Base-by-base conservation (phyloP, 2,888 invertebrate genomes). In the Philonicus albiceps region DNA sequence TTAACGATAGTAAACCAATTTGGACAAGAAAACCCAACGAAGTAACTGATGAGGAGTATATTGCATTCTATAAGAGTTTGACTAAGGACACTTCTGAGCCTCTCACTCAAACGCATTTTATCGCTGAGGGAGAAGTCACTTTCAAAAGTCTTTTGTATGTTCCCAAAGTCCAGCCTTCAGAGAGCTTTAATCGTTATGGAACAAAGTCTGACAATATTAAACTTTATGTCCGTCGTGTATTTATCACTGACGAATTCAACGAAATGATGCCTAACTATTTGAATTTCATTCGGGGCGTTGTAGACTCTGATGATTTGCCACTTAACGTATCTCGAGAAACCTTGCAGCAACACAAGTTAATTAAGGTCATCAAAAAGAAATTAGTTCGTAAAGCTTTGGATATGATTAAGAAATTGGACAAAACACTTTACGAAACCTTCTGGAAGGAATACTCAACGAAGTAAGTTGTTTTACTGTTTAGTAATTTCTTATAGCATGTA, bases 361-460 rank as follows among this genome's bases (percentile, higher is more conserved):
- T 99, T 90, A 99, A 99, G 93, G 98, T 99, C 87, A 99, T 99
- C 91, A 98, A 98, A 94, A 99, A 99, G 94, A 99, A 99, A 92
- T 94, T 99, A 87, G 97, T 99, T 19, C 95, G 99, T 81, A 99
- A 99, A 93, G 97, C 97, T 7, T 93, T 99, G 85, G 99, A 99
- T 92, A 98, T 99, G 98, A 95, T 99, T 89, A 99, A 98, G 93
- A 99, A 99, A 93, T 95, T 99, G 88, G 94, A 96, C 85, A 96
- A 96, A 87, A 97, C 96, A 81, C 96, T 97, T 81, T 99, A 97
- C 92, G 95, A 96, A 31, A 95, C 95, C 90, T 99, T 99, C 95
- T 99, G 99, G 99, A 98, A 98, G 93, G 99, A 99, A 93, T 99
- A 97, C 93, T 98, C 98, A 86, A 99, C 99, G 88, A 99, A 99